A percentile compares a stretch with the other conserved stretches of the same genome.
phyloP scores from a whole-genome alignment of 2,113 vertebrate species.

The Dinomys branickii region DNA sequence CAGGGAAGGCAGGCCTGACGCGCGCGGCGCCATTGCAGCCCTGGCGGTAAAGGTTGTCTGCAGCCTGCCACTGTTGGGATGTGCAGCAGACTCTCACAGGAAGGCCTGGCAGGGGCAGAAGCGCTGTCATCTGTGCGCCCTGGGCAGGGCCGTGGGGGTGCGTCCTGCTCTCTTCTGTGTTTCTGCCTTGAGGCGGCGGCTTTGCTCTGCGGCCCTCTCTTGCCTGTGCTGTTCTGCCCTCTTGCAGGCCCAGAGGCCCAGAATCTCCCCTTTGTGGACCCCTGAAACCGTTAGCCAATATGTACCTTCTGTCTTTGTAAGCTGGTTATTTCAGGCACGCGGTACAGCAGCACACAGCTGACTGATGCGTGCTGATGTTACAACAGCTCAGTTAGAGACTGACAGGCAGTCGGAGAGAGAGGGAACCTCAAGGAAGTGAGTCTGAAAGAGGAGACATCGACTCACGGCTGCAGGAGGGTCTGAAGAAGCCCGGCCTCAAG shows the following conservation, averaged over 20 bases:
- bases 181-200: not conserved
- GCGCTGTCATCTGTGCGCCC: too few relatives aligned
- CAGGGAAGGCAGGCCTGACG: not conserved
- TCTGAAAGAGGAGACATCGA: not conserved
- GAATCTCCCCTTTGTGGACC: not conserved
- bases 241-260: not conserved
- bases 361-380: too few relatives aligned
- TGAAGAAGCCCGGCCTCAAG: too few relatives aligned
- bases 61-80: accelerated
- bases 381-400: not conserved
- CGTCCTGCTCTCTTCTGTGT: not conserved
- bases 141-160: too few relatives aligned
- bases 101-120: not conserved
- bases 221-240: not conserved
- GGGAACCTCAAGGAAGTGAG: not conserved
- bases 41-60: not conserved
- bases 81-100: not conserved
- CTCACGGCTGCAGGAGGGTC: too few relatives aligned
- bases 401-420: not conserved
- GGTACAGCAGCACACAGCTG: not conserved
- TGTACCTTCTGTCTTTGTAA: not conserved
- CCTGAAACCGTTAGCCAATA: not conserved
- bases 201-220: too few relatives aligned
- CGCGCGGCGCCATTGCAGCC: not conserved
- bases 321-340: not conserved